Percentiles rank a stretch among this genome's conserved stretches.
phyloP scores from a whole-genome alignment of 2,113 vertebrate species.

The Tyto alba region DNA sequence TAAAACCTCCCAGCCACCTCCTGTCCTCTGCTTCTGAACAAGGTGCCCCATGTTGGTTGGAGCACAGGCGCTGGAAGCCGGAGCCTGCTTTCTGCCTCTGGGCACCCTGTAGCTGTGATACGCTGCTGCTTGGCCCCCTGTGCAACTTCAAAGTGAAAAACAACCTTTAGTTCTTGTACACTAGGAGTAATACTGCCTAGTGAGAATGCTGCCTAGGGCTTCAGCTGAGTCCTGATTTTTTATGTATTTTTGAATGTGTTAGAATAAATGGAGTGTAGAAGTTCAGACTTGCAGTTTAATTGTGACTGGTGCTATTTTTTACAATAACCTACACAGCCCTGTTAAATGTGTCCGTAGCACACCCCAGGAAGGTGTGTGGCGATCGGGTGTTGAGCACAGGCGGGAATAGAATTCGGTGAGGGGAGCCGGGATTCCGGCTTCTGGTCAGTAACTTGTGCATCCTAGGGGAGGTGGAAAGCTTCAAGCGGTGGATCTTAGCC shows the following conservation, averaged over 20 bases:
- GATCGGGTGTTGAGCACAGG: rapidly evolving
- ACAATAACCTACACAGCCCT: neutral
- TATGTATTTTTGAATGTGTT: neutral
- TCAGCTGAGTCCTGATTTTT: neutral
- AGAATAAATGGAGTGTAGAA: neutral
- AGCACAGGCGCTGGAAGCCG: neutral
- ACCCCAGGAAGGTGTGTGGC: too few relatives aligned
- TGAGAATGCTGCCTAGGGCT: neutral
- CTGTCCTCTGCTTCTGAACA: neutral
- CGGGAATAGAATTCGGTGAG: rapidly evolving
- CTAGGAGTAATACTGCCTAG: too few relatives aligned
- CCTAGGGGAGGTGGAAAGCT: rapidly evolving
- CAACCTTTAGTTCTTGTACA: neutral
- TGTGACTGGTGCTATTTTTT: neutral
- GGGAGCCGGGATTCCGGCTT: rapidly evolving
- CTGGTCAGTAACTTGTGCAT: rapidly evolving
- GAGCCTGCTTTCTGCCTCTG: neutral
- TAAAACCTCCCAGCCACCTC: rapidly evolving
- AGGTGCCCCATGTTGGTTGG: neutral
- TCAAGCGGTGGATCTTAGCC: neutral
- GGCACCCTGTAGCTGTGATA: neutral
- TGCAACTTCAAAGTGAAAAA: neutral
- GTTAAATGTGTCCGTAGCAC: neutral
- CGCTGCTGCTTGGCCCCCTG: neutral
- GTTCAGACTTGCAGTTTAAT: neutral